These are phyloP conservation scores for Discoglossus pictus DNA, from an alignment of 2,797 vertebrate genomes.

Conservation along the genomic window DNA sequence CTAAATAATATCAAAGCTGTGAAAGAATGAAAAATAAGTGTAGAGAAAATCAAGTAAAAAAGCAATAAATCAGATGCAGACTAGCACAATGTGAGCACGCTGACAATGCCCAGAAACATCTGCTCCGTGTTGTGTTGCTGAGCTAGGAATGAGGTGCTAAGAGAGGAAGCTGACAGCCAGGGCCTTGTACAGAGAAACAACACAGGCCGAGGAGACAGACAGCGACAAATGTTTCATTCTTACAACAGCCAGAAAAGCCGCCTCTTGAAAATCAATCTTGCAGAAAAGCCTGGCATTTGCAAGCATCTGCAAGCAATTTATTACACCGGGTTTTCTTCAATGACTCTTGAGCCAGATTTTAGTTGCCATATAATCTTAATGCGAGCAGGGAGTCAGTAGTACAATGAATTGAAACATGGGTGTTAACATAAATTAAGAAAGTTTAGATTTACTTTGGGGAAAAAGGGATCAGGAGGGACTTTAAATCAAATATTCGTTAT, in stretches of 20 bases:
- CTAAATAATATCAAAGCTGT: no score
- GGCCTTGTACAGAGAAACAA: conserved; percentile 9
- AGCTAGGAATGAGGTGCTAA: conserved; percentile 14
- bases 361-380: conserved; percentile 16
- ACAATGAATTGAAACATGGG: not conserved
- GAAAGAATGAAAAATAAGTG: no score
- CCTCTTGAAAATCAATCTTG: conserved; percentile 22
- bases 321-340: conserved; percentile 10
- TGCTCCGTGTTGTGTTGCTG: conserved; percentile 21
- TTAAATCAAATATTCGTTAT: no score
- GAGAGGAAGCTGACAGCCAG: not conserved
- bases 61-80: no score
- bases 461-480: no score
- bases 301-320: conserved; percentile 50
- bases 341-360: conserved; percentile 18
- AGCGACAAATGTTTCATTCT: conserved; percentile 43
- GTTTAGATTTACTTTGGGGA: no score
- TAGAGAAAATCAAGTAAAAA: no score
- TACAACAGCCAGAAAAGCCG: conserved; percentile 30
- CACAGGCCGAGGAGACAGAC: conserved; percentile 11
- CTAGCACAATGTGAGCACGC: not conserved
- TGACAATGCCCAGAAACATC: conserved; percentile 33
- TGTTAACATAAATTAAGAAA: not conserved
- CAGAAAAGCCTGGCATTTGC: conserved; percentile 45
- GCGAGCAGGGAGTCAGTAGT: conserved; percentile 8